Conservation (phyloP, 2,113 vertebrate genomes). For the Hippopotamus amphibius region DNA sequence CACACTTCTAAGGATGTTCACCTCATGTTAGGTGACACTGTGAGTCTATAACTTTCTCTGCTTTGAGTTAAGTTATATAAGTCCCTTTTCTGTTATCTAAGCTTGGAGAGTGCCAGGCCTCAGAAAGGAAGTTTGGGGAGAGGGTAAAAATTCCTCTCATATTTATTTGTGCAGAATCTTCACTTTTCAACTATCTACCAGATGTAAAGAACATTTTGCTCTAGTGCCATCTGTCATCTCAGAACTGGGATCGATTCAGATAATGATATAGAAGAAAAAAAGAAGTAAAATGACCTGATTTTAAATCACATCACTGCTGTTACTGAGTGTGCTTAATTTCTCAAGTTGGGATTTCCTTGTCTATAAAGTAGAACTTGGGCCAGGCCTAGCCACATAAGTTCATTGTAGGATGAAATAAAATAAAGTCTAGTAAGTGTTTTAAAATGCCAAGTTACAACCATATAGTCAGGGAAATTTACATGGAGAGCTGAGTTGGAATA, state of each 20-base stretch:
- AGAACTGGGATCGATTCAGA: conserved; percentile 43
- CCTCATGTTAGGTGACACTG: neutral
- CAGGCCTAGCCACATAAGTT: neutral
- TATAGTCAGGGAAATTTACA: neutral
- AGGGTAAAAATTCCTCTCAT: conserved; percentile 50
- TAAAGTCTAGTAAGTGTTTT: neutral
- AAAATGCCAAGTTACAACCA: neutral
- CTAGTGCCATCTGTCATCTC: conserved; percentile 63
- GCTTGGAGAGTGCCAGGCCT: neutral
- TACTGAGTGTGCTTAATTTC: neutral
- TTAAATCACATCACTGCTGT: neutral
- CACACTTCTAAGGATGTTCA: neutral
- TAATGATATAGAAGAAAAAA: neutral
- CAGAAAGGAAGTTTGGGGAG: conserved; percentile 54
- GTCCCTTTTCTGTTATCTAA: conserved; percentile 26
- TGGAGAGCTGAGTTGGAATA: neutral
- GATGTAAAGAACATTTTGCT: conserved; percentile 62
- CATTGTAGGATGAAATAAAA: neutral
- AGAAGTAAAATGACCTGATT: conserved; percentile 33
- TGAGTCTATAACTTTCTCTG: neutral
- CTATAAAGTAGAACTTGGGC: neutral
- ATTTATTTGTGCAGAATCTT: conserved; percentile 59
- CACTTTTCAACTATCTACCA: conserved; percentile 48
- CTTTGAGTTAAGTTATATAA: conserved; percentile 58
- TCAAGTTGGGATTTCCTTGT: neutral